These are phyloP conservation scores for Andrena cerasifolii DNA, from an alignment of 1,140 invertebrate genomes.

Conservation along the genomic window DNA sequence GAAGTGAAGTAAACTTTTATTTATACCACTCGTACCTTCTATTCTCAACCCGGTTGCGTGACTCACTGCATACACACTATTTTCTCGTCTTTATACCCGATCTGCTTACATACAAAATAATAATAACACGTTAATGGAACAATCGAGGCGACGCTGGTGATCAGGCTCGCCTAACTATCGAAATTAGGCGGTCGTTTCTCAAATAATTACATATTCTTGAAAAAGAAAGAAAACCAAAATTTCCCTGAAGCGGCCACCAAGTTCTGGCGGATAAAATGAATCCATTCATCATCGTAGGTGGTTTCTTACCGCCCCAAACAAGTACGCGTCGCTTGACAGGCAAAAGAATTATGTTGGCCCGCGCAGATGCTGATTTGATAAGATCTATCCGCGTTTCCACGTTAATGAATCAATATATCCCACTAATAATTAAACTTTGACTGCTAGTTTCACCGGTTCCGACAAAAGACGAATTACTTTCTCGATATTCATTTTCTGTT, in stretches of 20 bases:
- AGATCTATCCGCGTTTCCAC: background rate
- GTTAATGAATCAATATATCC: slow-evolving; percentile 14
- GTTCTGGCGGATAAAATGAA: slow-evolving; percentile 42
- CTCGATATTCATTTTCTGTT: background rate
- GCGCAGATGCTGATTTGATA: slow-evolving; percentile 1
- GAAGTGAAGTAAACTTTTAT: no score
- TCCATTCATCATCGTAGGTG: slow-evolving; percentile 48
- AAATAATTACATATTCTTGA: background rate
- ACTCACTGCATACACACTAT: background rate
- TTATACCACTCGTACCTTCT: background rate
- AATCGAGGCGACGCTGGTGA: background rate
- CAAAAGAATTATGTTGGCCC: slow-evolving; percentile 23
- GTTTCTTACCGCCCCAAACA: slow-evolving; percentile 14
- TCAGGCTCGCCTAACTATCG: background rate
- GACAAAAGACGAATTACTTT: background rate
- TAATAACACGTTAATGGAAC: background rate
- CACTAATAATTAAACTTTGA: slow-evolving; percentile 13
- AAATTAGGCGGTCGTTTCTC: slow-evolving; percentile 14
- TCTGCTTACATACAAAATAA: no score
- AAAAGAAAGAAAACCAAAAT: slow-evolving; percentile 12
- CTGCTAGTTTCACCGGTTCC: background rate
- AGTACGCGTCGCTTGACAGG: slow-evolving; percentile 26
- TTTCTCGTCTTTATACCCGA: no score
- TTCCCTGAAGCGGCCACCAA: background rate
- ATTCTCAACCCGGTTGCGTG: background rate